A percentile compares a stretch with the other conserved stretches of the same genome.
phyloP scores from a whole-genome alignment of 2,888 invertebrate genomes.

The Melanostoma scalare region DNA sequence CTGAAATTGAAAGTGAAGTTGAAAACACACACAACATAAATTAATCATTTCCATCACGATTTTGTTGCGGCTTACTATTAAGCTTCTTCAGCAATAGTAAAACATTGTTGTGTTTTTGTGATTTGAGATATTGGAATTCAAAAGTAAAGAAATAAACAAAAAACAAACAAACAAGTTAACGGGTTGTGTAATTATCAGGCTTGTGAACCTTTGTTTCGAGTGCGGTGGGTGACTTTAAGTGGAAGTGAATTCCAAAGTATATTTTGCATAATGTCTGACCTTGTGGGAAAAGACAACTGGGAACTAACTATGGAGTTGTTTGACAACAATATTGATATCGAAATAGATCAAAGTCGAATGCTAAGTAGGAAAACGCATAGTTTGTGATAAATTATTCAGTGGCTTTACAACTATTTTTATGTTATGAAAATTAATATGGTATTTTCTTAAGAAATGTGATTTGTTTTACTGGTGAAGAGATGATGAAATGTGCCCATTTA shows the following conservation, averaged over 20 bases:
- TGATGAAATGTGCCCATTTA: too few species aligned
- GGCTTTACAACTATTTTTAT: not conserved
- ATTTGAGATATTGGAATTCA: not conserved
- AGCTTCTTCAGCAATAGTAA: constrained; percentile 11
- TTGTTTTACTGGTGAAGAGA: not conserved
- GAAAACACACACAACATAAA: constrained; percentile 16
- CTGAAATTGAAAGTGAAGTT: constrained; percentile 40
- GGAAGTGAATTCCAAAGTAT: constrained; percentile 48
- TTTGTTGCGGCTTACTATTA: constrained; percentile 14
- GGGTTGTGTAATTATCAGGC: constrained; percentile 30
- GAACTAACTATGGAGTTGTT: constrained; percentile 28
- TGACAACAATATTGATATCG: constrained; percentile 1
- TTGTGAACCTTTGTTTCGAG: constrained; percentile 39
- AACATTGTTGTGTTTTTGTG: not conserved
- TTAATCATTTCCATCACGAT: constrained; percentile 57
- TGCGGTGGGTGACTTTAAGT: constrained; percentile 41
- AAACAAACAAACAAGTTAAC: not conserved
- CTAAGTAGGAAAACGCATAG: not conserved
- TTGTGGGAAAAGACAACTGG: constrained; percentile 23
- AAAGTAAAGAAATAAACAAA: not conserved
- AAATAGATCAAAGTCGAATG: constrained; percentile 24
- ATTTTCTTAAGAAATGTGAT: constrained; percentile 7
- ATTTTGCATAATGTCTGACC: constrained; percentile 62
- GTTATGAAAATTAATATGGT: too few species aligned
- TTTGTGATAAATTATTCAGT: constrained; percentile 1